Base-by-base conservation (phyloP, 1,140 invertebrate species). In the Diabrotica virgifera region DNA sequence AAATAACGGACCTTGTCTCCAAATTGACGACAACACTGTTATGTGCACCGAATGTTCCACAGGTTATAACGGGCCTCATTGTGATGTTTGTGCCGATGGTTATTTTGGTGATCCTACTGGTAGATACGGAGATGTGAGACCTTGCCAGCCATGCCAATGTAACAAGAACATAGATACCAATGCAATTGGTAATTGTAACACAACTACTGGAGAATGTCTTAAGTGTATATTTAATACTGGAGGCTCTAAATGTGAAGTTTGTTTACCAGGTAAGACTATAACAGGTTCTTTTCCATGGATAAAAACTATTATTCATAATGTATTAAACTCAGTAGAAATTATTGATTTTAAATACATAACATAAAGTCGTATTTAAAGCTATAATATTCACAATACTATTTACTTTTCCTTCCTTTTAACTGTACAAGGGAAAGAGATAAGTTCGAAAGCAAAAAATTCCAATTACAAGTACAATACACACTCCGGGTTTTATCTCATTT, bases 211-310 rank as follows among this genome's bases (percentile, higher is more conserved):
- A 51, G 91, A 96, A 77, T 99, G 97, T 85, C 79, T 96, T 0
- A 98, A 97, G 76, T 99, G 97, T 79, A 96, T 98, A 63, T 93
- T 98, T 78, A 97, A 97, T 73, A 98, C 97, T 4, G 94, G 88
- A 36, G 97, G 97, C 4, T 78, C 83, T 8, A 85, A 89, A 70
- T 94, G 97, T 78, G 95, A 98, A 67, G 88, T 90, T 73, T 99
- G 97, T 82, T 80, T 96, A 64, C 86, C 90, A 59, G 94, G 92
- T 89, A 77, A 78, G 40, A 46, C 2, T 3, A 10, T 10, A 46
- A 46, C 40, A 74, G 70, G 46, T 46, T 9, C 24, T 4, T 24
- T 24, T 24, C 24, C 24, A 24, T 24, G 24, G 4, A 24, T 24
- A 24, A 2, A 24, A 24, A 24, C 1, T 24, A 1, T 24, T 24